phyloP scores from a whole-genome alignment of 1,140 invertebrate genomes.

The Gryllus bimaculatus region DNA sequence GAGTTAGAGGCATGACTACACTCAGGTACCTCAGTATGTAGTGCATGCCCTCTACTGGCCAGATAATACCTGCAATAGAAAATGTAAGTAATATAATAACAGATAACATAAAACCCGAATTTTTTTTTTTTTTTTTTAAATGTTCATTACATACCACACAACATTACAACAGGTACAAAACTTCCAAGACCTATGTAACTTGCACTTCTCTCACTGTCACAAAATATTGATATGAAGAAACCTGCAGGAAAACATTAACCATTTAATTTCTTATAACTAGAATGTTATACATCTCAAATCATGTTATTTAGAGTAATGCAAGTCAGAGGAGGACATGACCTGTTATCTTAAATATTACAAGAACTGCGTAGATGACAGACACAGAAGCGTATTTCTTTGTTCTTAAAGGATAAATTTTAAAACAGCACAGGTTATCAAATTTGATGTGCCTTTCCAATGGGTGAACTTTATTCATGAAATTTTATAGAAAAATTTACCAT shows the following conservation, averaged over 20 bases:
- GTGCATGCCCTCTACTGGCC: conserved; percentile 21
- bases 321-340: no score
- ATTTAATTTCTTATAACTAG: no score
- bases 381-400: no score
- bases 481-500: no score
- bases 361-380: no score
- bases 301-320: no score
- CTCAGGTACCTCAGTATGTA: conserved; percentile 11
- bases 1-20: conserved; percentile 16
- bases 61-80: conserved; percentile 16
- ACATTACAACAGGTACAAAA: conserved; percentile 22
- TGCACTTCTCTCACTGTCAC: conserved; percentile 22
- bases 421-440: no score
- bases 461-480: no score
- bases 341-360: no score
- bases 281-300: no score
- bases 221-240: conserved; percentile 20
- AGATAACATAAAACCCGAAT: not conserved
- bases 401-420: no score
- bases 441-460: no score
- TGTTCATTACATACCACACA: conserved; percentile 20
- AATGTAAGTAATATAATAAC: not conserved
- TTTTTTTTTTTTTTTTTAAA: not conserved
- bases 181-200: conserved; percentile 23
- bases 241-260: conserved; percentile 7